Conservation (phyloP, 1,140 invertebrate genomes). For the Drosophila nigromelanica region DNA sequence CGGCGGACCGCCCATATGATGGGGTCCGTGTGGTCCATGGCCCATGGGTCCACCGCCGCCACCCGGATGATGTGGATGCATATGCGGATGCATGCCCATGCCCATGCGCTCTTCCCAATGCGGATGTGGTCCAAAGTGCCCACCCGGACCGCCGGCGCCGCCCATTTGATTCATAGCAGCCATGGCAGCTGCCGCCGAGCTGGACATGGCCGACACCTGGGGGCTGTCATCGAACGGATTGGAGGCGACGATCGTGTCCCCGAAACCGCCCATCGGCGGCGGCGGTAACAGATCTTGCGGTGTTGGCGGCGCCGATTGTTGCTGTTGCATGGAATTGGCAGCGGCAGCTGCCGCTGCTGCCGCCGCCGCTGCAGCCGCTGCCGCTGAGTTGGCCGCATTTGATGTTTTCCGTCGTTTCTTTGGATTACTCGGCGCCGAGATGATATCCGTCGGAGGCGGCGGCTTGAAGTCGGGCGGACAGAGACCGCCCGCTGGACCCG, state of each 20-base stretch:
- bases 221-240: slow-evolving; percentile 98
- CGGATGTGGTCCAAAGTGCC: slow-evolving; percentile 77
- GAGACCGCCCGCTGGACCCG: slow-evolving; percentile 86
- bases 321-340: slow-evolving; percentile 85
- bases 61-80: slow-evolving; percentile 85
- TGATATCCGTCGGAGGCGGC: slow-evolving; percentile 86
- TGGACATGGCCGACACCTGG: slow-evolving; percentile 84
- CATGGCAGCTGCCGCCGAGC: slow-evolving; percentile 84
- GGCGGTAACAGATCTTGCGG: slow-evolving; percentile 91
- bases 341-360: slow-evolving; percentile 82
- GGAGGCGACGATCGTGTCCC: slow-evolving; percentile 96
- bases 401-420: slow-evolving; percentile 89
- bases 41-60: slow-evolving; percentile 70
- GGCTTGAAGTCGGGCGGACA: slow-evolving; percentile 87
- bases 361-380: slow-evolving; percentile 74
- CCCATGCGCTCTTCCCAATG: slow-evolving; percentile 85
- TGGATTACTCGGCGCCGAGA: slow-evolving; percentile 87
- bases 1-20: slow-evolving; percentile 85
- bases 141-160: slow-evolving; percentile 61
- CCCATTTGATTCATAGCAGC: slow-evolving; percentile 85
- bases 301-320: slow-evolving; percentile 85
- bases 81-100: slow-evolving; percentile 83
- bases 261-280: slow-evolving; percentile 93
- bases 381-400: slow-evolving; percentile 84
- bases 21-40: slow-evolving; percentile 81